phyloP scores from a whole-genome alignment of 2,888 invertebrate genomes.

The Archips xylosteana region DNA sequence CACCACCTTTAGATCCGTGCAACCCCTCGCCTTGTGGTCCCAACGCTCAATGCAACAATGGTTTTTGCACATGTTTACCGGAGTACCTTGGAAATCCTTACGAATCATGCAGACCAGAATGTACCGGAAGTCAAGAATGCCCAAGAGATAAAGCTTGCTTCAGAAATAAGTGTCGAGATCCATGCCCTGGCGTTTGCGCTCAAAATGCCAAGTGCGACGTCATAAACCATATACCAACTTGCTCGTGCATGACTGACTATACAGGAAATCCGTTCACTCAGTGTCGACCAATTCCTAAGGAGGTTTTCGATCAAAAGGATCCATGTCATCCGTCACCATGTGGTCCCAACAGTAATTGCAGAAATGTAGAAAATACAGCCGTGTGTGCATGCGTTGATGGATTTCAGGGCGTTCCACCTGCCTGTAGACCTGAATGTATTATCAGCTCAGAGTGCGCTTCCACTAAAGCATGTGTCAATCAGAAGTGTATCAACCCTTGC shows the following conservation, averaged over 20 bases:
- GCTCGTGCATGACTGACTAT: conserved; percentile 88
- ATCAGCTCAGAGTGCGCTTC: conserved; percentile 93
- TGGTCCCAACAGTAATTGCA: conserved; percentile 92
- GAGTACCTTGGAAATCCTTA: conserved; percentile 90
- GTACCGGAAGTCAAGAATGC: conserved; percentile 90
- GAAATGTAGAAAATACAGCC: conserved; percentile 91
- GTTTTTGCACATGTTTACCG: conserved; percentile 88
- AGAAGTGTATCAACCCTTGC: conserved; percentile 93
- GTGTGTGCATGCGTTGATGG: conserved; percentile 92
- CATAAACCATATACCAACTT: conserved; percentile 90
- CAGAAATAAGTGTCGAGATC: conserved; percentile 90
- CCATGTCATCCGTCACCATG: conserved; percentile 92
- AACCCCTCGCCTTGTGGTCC: conserved; percentile 90
- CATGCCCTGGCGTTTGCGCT: conserved; percentile 91
- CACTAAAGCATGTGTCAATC: conserved; percentile 92
- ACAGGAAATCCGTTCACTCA: conserved; percentile 90
- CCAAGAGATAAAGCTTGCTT: conserved; percentile 89
- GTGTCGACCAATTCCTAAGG: conserved; percentile 71
- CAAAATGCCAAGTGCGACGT: conserved; percentile 90
- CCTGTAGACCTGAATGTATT: conserved; percentile 93
- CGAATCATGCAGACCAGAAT: conserved; percentile 90
- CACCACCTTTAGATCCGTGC: conserved; percentile 84
- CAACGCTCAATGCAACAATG: conserved; percentile 89
- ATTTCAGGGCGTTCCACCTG: conserved; percentile 92
- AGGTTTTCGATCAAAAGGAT: conserved; percentile 77